Conservation (phyloP, 2,888 invertebrate genomes). For the Sinelater perroti region DNA sequence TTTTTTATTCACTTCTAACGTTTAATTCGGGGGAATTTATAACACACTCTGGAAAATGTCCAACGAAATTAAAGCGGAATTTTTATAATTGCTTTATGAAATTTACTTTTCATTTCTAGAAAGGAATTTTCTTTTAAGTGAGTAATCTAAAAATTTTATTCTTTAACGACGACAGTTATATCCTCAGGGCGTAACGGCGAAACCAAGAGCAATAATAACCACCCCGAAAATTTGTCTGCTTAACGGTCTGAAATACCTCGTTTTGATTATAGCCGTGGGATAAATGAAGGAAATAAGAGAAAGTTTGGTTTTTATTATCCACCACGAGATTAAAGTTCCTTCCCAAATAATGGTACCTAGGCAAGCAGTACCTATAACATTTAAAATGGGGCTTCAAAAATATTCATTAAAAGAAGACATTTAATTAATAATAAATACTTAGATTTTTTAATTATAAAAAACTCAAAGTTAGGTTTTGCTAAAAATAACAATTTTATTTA, state of each 20-base stretch:
- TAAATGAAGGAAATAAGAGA: conserved; percentile 5
- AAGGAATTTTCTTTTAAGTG: conserved; percentile 19
- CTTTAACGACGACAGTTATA: conserved; percentile 15
- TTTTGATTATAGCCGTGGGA: conserved; percentile 19
- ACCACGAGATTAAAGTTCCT: neutral
- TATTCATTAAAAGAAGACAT: too few relatives aligned
- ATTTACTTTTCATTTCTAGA: conserved; percentile 25
- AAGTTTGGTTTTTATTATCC: conserved; percentile 6
- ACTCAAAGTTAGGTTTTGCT: too few relatives aligned
- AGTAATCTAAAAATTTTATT: conserved; percentile 25
- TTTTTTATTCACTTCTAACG: neutral
- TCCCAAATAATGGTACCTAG: too few relatives aligned
- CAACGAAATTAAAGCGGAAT: conserved; percentile 10
- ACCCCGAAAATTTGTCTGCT: conserved; percentile 24
- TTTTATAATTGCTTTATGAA: conserved; percentile 21
- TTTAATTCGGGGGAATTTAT: conserved; percentile 4
- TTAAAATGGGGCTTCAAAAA: too few relatives aligned
- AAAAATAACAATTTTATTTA: too few relatives aligned
- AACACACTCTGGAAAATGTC: conserved; percentile 5
- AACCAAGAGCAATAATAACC: conserved; percentile 26
- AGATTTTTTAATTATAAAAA: too few relatives aligned
- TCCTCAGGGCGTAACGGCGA: conserved; percentile 21
- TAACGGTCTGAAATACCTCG: conserved; percentile 24
- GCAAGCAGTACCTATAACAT: too few relatives aligned
- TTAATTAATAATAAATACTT: too few relatives aligned